phyloP scores from a whole-genome alignment of 2,888 invertebrate species.

The Epirrhoe alternata region DNA sequence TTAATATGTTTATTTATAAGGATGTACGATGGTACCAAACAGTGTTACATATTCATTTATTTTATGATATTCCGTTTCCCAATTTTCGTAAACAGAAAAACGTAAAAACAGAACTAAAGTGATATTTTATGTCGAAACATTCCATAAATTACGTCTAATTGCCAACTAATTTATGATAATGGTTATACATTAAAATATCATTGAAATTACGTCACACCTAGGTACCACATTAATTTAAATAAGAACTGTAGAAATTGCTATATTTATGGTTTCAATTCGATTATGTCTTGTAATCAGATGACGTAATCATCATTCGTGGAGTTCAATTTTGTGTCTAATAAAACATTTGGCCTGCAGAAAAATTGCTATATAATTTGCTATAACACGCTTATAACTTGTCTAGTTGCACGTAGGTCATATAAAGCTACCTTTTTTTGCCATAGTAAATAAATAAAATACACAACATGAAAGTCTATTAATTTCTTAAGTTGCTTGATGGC shows the following conservation, averaged over 20 bases:
- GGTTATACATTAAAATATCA: conserved; percentile 71
- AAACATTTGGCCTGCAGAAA: background rate
- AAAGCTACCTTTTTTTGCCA: background rate
- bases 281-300: conserved; percentile 4
- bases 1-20: background rate
- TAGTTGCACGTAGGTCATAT: background rate
- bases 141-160: conserved; percentile 72
- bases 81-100: conserved; percentile 42
- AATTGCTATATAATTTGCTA: background rate
- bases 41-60: conserved; percentile 37
- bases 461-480: background rate
- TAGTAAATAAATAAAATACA: background rate
- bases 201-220: conserved; percentile 63
- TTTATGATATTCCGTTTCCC: conserved; percentile 39
- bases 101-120: conserved; percentile 51
- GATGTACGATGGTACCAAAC: conserved; percentile 26
- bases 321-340: background rate
- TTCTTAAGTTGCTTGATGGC: background rate
- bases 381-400: background rate
- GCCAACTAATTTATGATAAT: conserved; percentile 76
- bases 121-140: conserved; percentile 62
- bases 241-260: conserved; percentile 29
- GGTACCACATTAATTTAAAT: conserved; percentile 40
- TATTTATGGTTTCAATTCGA: conserved; percentile 8
- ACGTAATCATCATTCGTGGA: conserved; percentile 5